These are phyloP conservation scores for Mantis religiosa DNA, from an alignment of 2,888 invertebrate species.

Conservation along the genomic window DNA sequence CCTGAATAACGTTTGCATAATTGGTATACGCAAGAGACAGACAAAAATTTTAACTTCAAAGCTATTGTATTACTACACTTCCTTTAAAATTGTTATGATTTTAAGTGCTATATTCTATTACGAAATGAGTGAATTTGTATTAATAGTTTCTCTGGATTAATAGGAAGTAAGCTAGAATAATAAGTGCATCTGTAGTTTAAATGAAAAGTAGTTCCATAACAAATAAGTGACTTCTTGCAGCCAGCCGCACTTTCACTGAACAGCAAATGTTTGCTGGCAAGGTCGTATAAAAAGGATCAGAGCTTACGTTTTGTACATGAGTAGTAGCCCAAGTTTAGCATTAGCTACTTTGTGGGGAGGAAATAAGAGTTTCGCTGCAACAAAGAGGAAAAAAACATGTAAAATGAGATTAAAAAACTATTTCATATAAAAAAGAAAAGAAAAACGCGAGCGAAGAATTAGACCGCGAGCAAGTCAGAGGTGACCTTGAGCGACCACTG, in stretches of 20 bases:
- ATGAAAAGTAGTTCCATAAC: too few species aligned
- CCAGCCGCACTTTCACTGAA: neutral
- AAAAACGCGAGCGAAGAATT: neutral
- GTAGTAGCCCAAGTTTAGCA: neutral
- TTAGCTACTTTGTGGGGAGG: conserved; percentile 9
- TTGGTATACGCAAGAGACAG: too few species aligned
- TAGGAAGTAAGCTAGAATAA: too few species aligned
- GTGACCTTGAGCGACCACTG: conserved; percentile 7
- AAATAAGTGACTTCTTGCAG: too few species aligned
- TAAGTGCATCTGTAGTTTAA: too few species aligned
- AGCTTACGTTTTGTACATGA: neutral
- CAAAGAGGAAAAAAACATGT: neutral
- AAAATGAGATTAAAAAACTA: neutral
- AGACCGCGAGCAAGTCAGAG: neutral
- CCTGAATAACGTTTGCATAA: too few species aligned
- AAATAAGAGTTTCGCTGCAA: conserved; percentile 2
- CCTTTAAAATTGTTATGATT: too few species aligned
- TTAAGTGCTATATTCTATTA: too few species aligned
- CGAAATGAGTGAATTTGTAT: too few species aligned
- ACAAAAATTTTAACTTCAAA: too few species aligned
- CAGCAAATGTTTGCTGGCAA: neutral
- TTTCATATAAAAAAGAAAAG: neutral
- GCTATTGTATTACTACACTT: too few species aligned
- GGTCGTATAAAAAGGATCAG: neutral
- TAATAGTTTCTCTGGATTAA: too few species aligned